A percentile compares a stretch with the other conserved stretches of the same genome.
Evolutionary conservation across 1,140 invertebrate genomes (phyloP).

Genomic region (Drosophila miranda): DNA sequence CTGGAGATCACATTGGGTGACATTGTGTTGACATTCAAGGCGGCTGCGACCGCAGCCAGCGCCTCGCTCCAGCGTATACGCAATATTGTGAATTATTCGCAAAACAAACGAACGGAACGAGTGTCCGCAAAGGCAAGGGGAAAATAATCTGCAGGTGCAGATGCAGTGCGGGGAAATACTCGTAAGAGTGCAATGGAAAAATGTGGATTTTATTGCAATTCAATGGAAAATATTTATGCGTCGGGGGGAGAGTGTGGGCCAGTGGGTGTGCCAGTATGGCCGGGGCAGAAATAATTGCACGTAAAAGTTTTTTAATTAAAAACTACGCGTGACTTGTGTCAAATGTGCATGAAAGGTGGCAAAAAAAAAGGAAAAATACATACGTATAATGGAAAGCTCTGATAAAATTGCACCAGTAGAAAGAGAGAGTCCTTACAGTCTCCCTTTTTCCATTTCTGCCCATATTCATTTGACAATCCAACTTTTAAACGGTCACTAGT

Average conservation of each 20-base stretch:
- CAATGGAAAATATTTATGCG: conserved; percentile 42
- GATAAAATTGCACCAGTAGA: conserved; percentile 27
- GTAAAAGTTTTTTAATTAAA: conserved; percentile 79
- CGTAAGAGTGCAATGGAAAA: conserved; percentile 10
- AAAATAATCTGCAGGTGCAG: conserved; percentile 2
- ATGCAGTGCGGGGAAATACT: neutral
- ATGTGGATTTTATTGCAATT: conserved; percentile 43
- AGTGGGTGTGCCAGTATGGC: conserved; percentile 5
- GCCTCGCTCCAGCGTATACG: conserved; percentile 40
- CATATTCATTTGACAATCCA: no score
- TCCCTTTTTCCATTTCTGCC: no score
- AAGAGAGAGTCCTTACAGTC: no score
- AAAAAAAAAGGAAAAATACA: conserved; percentile 29
- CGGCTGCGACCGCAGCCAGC: neutral
- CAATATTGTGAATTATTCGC: conserved; percentile 47
- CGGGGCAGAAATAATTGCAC: conserved; percentile 67
- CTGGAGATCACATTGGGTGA: conserved; percentile 20
- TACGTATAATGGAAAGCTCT: conserved; percentile 46
- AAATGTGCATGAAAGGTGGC: conserved; percentile 63
- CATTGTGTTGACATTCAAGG: conserved; percentile 67
- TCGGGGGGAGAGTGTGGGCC: neutral
- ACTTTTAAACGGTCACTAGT: no score
- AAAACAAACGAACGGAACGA: conserved; percentile 8
- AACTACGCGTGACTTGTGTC: conserved; percentile 69
- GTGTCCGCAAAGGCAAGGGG: neutral